Conservation (phyloP, 2,888 invertebrate genomes). For the Hipparchia semele region DNA sequence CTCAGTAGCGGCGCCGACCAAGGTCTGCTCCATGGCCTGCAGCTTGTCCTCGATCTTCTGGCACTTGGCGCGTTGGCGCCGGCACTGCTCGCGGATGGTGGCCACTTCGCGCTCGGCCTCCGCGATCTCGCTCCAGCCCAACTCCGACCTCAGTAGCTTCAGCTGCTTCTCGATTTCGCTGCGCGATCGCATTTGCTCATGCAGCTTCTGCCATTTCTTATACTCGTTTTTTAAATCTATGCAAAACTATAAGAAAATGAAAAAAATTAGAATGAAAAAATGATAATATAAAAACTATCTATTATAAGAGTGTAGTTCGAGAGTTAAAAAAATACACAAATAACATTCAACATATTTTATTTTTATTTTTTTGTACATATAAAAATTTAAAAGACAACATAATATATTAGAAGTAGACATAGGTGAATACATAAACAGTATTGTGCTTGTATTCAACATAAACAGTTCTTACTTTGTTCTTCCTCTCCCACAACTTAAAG, state of each 20-base stretch:
- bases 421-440: not conserved
- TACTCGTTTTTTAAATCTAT: constrained; percentile 63
- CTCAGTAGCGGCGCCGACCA: constrained; percentile 56
- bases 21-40: constrained; percentile 60
- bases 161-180: constrained; percentile 77
- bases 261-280: too few species aligned
- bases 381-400: too few species aligned
- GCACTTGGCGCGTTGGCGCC: constrained; percentile 68
- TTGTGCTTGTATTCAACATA: not conserved
- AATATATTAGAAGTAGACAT: too few species aligned
- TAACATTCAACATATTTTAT: too few species aligned
- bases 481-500: constrained; percentile 63
- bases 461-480: constrained; percentile 68
- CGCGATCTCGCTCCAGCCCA: constrained; percentile 77
- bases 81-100: constrained; percentile 69
- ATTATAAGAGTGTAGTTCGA: too few species aligned
- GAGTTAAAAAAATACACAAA: too few species aligned
- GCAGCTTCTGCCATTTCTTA: constrained; percentile 78
- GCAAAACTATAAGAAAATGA: constrained; percentile 13
- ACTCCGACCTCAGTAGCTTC: constrained; percentile 80
- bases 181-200: constrained; percentile 80
- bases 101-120: constrained; percentile 61
- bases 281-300: too few species aligned
- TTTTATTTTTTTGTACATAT: too few species aligned
- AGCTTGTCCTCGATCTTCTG: constrained; percentile 64